These are phyloP conservation scores for Menidia menidia DNA, from an alignment of 2,797 vertebrate genomes.

Conservation along the genomic window DNA sequence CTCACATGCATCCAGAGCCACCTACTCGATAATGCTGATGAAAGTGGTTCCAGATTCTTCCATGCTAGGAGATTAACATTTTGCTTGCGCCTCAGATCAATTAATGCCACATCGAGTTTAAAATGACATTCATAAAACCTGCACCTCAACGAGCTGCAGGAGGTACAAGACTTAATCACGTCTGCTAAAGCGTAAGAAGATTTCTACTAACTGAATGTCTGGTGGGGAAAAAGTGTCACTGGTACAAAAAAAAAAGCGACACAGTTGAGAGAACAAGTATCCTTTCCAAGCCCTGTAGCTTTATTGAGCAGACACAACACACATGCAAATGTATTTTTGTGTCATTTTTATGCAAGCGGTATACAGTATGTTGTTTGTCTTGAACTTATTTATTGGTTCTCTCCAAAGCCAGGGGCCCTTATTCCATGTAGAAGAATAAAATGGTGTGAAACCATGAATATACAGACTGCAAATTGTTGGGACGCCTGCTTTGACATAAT, in stretches of 20 bases:
- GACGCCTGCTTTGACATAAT: no score
- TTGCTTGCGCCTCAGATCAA: background rate
- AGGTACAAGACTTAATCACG: slow-evolving; percentile 8
- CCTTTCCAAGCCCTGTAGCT: background rate
- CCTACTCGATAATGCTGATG: background rate
- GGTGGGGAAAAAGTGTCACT: slow-evolving; percentile 1
- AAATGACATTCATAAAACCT: slow-evolving; percentile 17
- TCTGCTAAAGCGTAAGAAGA: slow-evolving; percentile 19
- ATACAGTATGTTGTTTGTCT: no score
- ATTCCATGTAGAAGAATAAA: background rate
- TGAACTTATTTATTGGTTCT: background rate
- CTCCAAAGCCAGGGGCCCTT: background rate
- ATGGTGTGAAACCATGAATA: no score
- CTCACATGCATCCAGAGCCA: background rate
- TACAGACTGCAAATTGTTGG: no score
- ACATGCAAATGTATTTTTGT: background rate
- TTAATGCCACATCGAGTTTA: slow-evolving; percentile 5
- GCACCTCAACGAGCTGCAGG: background rate
- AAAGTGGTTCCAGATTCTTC: background rate
- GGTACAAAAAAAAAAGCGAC: background rate
- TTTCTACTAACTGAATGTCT: slow-evolving; percentile 1
- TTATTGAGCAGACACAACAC: background rate
- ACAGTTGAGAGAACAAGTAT: background rate
- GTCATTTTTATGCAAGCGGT: background rate
- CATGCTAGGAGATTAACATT: slow-evolving; percentile 11